phyloP scores from a whole-genome alignment of 2,797 vertebrate species.

The Darevskia nairensis region DNA sequence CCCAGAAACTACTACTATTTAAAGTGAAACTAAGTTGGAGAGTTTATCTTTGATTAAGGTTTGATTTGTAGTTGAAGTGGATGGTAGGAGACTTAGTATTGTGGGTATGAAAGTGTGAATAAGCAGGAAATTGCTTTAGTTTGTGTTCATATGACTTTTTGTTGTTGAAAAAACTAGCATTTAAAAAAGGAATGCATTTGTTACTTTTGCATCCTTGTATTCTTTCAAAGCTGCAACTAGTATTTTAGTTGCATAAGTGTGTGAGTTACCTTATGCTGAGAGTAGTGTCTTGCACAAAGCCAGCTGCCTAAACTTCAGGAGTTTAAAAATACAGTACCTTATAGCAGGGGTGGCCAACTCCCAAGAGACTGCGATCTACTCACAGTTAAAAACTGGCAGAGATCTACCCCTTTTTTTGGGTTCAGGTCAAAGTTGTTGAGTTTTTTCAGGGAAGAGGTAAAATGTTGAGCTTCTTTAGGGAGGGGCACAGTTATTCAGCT shows the following conservation, averaged over 20 bases:
- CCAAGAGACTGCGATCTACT: too few relatives aligned
- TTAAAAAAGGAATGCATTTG: not conserved
- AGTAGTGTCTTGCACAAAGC: not conserved
- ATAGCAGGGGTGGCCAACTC: not conserved
- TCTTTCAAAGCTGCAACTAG: not conserved
- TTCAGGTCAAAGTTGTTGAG: too few relatives aligned
- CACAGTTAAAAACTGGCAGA: too few relatives aligned
- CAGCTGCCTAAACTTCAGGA: not conserved
- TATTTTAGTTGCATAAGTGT: not conserved
- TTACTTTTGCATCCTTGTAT: not conserved
- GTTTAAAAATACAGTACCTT: not conserved
- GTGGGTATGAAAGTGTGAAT: not conserved
- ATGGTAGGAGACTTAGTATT: conserved; percentile 16
- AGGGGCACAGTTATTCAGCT: too few relatives aligned
- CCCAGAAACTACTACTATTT: not conserved
- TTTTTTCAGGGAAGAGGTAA: too few relatives aligned
- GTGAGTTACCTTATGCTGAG: not conserved
- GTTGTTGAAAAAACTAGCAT: not conserved
- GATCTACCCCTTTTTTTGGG: too few relatives aligned
- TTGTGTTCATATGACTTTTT: not conserved
- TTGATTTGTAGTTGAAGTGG: not conserved
- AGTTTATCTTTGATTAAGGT: conserved; percentile 17
- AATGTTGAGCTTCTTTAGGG: too few relatives aligned
- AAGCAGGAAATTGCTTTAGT: not conserved
- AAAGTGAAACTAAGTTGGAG: not conserved